phyloP scores from a whole-genome alignment of 2,113 vertebrate species.

The Sorex fumeus region DNA sequence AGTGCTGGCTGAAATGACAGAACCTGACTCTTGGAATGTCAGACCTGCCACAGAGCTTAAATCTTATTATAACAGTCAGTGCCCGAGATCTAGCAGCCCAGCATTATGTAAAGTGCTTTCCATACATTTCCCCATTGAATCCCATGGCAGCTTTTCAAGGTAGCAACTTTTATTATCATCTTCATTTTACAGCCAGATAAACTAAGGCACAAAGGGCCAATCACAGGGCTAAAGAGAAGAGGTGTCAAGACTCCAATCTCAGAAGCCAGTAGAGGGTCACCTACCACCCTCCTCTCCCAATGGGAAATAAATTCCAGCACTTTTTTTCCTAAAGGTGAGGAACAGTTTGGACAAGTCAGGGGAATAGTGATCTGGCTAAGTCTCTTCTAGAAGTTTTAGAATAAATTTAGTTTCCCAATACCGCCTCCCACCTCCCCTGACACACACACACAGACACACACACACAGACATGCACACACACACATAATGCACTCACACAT shows the following conservation, averaged over 20 bases:
- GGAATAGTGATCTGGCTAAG: neutral
- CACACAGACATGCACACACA: too few relatives aligned
- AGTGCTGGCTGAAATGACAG: slow-evolving; percentile 71
- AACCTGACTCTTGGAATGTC: slow-evolving; percentile 60
- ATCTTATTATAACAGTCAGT: slow-evolving; percentile 73
- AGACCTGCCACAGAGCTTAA: slow-evolving; percentile 67
- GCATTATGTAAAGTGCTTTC: neutral
- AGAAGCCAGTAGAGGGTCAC: neutral
- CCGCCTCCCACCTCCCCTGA: too few relatives aligned
- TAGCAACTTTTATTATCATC: neutral
- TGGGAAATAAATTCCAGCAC: neutral
- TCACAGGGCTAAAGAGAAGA: neutral
- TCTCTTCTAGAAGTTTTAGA: neutral
- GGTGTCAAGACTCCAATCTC: neutral
- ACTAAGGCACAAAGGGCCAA: slow-evolving; percentile 40
- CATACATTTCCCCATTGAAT: slow-evolving; percentile 1
- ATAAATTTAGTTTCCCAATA: slow-evolving; percentile 30
- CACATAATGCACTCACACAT: too few relatives aligned
- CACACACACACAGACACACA: too few relatives aligned
- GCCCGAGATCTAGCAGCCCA: slow-evolving; percentile 56
- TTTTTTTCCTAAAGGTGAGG: neutral
- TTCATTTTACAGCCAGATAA: neutral
- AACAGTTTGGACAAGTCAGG: neutral
- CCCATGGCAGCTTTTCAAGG: neutral
- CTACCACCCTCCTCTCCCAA: neutral